Conservation (phyloP, 2,113 vertebrate species). For the Crotophaga sulcirostris region DNA sequence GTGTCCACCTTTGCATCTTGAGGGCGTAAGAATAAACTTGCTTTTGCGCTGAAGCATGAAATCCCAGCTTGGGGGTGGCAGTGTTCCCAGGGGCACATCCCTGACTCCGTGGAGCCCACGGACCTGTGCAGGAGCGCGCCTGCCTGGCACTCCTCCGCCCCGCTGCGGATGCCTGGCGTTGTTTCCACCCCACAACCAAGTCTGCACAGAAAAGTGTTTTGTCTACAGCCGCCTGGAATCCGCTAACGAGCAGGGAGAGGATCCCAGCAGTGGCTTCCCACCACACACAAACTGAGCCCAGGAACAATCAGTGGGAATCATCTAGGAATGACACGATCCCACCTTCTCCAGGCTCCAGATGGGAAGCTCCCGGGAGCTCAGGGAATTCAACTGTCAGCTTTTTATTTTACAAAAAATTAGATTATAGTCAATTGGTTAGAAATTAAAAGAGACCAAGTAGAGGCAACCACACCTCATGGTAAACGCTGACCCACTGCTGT, state of each 20-base stretch:
- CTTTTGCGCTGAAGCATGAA: background rate
- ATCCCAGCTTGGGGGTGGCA: background rate
- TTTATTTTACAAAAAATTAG: background rate
- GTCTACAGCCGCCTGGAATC: constrained; percentile 44
- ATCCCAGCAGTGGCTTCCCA: background rate
- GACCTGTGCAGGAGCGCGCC: background rate
- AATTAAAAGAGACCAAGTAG: background rate
- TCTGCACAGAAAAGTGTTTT: constrained; percentile 45
- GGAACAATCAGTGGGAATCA: background rate
- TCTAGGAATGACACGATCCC: background rate
- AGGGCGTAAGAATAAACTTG: background rate
- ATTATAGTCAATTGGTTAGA: background rate
- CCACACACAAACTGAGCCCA: background rate
- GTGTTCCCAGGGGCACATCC: background rate
- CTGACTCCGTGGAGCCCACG: background rate
- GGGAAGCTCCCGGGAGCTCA: background rate
- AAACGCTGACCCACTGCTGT: background rate
- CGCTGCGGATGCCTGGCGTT: constrained; percentile 19
- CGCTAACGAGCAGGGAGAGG: constrained; percentile 34
- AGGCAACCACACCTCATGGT: background rate
- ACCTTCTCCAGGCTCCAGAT: background rate
- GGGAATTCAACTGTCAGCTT: background rate
- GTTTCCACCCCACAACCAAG: constrained; percentile 41
- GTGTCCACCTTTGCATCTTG: background rate
- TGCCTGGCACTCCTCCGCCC: constrained; percentile 1